phyloP scores from a whole-genome alignment of 2,797 vertebrate species.

The Agapornis canus region DNA sequence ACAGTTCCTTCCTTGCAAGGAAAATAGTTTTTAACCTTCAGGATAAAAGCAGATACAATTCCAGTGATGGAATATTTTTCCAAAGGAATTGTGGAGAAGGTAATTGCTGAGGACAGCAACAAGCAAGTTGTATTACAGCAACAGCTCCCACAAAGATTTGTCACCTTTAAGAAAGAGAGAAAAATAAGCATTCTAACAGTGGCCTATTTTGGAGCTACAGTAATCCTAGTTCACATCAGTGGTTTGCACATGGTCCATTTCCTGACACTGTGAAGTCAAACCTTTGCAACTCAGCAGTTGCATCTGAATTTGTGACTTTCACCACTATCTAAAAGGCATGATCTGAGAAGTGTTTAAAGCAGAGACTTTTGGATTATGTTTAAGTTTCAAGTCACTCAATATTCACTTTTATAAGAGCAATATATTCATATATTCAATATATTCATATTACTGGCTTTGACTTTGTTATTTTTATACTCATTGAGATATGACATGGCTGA shows the following conservation, averaged over 20 bases:
- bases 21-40: slow-evolving; percentile 68
- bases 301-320: slow-evolving; percentile 15
- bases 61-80: background rate
- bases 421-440: slow-evolving; percentile 9
- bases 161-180: background rate
- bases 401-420: slow-evolving; percentile 7
- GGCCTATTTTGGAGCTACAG: background rate
- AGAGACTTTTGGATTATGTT: background rate
- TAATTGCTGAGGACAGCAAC: background rate
- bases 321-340: background rate
- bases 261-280: background rate
- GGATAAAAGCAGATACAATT: slow-evolving; percentile 31
- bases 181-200: background rate
- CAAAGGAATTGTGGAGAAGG: background rate
- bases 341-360: slow-evolving; percentile 16
- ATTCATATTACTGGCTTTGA: slow-evolving; percentile 2
- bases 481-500: background rate
- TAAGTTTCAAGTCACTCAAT: background rate
- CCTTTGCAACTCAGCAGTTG: background rate
- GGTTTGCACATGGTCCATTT: background rate
- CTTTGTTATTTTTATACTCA: slow-evolving; percentile 16
- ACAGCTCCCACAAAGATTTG: background rate
- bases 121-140: background rate
- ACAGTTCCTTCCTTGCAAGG: slow-evolving; percentile 40
- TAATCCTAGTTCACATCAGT: background rate